These are phyloP conservation scores for Pachycephala philippinensis DNA, from an alignment of 2,113 vertebrate genomes.

Conservation along the genomic window DNA sequence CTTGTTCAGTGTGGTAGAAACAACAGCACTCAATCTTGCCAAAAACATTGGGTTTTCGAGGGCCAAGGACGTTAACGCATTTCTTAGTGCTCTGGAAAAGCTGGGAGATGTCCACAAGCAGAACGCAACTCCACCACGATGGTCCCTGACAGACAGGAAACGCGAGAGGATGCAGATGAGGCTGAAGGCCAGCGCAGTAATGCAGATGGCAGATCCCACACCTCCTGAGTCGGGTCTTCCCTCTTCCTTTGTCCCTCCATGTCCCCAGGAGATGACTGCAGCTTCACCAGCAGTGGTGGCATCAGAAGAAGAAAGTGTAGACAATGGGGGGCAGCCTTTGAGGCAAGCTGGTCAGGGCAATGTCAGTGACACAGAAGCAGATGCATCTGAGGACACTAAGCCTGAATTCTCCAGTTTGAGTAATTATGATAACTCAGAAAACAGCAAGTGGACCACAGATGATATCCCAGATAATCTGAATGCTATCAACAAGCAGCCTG, in stretches of 20 bases:
- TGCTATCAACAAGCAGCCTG: constrained; percentile 66
- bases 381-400: not conserved
- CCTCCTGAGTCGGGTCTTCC: not conserved
- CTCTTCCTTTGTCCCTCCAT: not conserved
- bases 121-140: constrained; percentile 63
- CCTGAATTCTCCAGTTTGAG: not conserved
- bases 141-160: constrained; percentile 83
- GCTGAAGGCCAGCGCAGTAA: constrained; percentile 55
- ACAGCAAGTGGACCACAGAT: constrained; percentile 84
- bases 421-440: constrained; percentile 63
- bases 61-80: constrained; percentile 80
- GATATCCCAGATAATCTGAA: constrained; percentile 90
- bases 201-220: not conserved
- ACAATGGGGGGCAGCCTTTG: not conserved
- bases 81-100: constrained; percentile 82
- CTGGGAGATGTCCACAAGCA: constrained; percentile 82
- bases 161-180: constrained; percentile 83
- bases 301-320: not conserved
- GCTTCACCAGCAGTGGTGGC: accelerated
- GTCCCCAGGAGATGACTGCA: not conserved
- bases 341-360: not conserved
- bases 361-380: accelerated
- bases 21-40: constrained; percentile 79
- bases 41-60: constrained; percentile 82
- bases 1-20: constrained; percentile 68